Conservation (phyloP, 2,113 vertebrate species). For the Eleginops maclovinus region DNA sequence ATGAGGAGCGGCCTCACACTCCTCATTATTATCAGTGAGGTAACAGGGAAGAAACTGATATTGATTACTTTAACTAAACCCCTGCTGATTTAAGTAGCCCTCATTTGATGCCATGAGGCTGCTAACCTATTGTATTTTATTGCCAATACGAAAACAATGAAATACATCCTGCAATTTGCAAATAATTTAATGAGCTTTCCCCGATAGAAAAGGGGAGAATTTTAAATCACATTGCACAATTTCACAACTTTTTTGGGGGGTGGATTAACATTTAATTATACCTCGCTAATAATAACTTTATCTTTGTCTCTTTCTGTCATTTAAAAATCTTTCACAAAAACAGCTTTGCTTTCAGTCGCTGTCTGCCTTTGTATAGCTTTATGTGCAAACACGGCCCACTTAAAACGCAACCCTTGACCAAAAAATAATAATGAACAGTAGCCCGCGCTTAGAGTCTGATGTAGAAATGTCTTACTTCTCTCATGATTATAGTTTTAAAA, state of each 20-base stretch:
- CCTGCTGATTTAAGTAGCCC: not conserved
- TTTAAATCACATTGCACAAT: conserved; percentile 9
- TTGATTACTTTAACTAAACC: not conserved
- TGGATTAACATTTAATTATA: conserved; percentile 66
- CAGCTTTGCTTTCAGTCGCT: conserved; percentile 29
- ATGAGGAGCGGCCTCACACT: not conserved
- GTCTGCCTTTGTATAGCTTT: conserved; percentile 7
- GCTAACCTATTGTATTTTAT: not conserved
- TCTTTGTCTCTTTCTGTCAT: conserved; percentile 34
- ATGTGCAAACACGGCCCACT: conserved; percentile 19
- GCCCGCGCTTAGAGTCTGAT: not conserved
- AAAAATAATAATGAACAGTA: conserved; percentile 26
- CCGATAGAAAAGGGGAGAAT: conserved; percentile 14
- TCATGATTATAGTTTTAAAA: conserved; percentile 6
- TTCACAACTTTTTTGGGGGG: conserved; percentile 28
- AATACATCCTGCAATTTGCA: not conserved
- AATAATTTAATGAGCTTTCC: conserved; percentile 20
- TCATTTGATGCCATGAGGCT: not conserved
- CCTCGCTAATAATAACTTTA: conserved; percentile 42
- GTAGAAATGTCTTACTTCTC: not conserved
- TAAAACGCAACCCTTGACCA: conserved; percentile 34
- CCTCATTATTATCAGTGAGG: not conserved
- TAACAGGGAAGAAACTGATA: not conserved
- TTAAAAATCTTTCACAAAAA: conserved; percentile 30
- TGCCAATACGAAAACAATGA: not conserved